Conservation (phyloP, 2,797 vertebrate genomes). For the Bovichtus variegatus region DNA sequence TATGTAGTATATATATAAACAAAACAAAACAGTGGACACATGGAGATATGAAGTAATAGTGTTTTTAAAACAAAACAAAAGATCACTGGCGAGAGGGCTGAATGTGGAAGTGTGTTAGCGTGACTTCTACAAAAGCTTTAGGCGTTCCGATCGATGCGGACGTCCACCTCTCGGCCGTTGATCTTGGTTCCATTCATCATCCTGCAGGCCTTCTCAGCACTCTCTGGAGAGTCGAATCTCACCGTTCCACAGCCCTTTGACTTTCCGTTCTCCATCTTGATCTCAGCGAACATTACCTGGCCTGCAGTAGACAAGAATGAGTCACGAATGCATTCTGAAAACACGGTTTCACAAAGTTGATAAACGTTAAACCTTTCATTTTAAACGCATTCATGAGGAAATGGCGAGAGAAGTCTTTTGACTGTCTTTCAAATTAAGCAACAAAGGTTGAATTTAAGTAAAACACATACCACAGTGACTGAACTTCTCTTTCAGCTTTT, state of each 20-base stretch:
- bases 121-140: slow-evolving; percentile 84
- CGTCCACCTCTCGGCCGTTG: slow-evolving; percentile 97
- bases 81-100: slow-evolving; percentile 65
- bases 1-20: slow-evolving; percentile 73
- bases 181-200: slow-evolving; percentile 99
- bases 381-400: neutral
- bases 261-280: slow-evolving; percentile 99
- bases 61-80: slow-evolving; percentile 96
- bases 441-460: neutral
- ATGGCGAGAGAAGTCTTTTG: neutral
- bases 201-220: slow-evolving; percentile 95
- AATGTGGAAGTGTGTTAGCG: slow-evolving; percentile 62
- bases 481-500: slow-evolving; percentile 99
- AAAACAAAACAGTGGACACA: slow-evolving; percentile 85
- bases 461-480: slow-evolving; percentile 93
- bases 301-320: slow-evolving; percentile 78
- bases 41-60: slow-evolving; percentile 87
- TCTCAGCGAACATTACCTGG: slow-evolving; percentile 98
- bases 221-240: slow-evolving; percentile 95
- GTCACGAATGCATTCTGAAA: neutral
- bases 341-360: neutral
- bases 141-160: slow-evolving; percentile 96
- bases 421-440: neutral
- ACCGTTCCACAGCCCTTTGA: slow-evolving; percentile 99
- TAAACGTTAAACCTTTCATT: neutral